Evolutionary conservation across 2,113 vertebrate genomes (phyloP).

Genomic region (Plestiodon gilberti): DNA sequence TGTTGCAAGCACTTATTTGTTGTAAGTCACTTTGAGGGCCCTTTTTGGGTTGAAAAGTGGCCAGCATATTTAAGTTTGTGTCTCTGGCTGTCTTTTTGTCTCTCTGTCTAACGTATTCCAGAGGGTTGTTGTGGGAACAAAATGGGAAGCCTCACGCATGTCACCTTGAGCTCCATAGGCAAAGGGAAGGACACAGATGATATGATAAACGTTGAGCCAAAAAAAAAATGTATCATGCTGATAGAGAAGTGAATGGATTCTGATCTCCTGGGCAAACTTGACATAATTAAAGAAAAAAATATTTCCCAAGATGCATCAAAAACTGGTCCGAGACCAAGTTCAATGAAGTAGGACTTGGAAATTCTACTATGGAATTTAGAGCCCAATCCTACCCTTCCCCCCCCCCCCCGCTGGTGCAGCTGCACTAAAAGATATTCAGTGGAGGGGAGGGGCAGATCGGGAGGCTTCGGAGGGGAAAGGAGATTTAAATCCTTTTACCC

Average conservation of each 20-base stretch:
- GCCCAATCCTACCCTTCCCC: no score
- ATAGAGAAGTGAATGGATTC: neutral
- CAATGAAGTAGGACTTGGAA: neutral
- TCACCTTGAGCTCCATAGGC: neutral
- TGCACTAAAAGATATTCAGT: no score
- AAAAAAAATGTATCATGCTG: neutral
- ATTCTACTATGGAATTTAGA: no score
- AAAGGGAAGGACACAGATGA: neutral
- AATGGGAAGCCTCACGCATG: no score
- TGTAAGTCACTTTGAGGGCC: no score
- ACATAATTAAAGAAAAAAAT: neutral
- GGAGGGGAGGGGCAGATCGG: no score
- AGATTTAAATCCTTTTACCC: no score
- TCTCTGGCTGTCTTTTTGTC: no score
- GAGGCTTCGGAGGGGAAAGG: no score
- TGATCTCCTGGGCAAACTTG: neutral
- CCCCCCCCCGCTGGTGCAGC: no score
- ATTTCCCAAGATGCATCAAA: neutral
- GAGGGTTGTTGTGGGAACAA: neutral
- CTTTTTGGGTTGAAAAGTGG: no score
- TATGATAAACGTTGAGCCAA: neutral
- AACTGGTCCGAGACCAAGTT: neutral
- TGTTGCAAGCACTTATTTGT: neutral
- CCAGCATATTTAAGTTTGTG: no score
- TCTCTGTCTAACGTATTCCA: neutral